These are phyloP conservation scores for Protobothrops flavoviridis DNA, from an alignment of 2,113 vertebrate species.

Conservation along the genomic window DNA sequence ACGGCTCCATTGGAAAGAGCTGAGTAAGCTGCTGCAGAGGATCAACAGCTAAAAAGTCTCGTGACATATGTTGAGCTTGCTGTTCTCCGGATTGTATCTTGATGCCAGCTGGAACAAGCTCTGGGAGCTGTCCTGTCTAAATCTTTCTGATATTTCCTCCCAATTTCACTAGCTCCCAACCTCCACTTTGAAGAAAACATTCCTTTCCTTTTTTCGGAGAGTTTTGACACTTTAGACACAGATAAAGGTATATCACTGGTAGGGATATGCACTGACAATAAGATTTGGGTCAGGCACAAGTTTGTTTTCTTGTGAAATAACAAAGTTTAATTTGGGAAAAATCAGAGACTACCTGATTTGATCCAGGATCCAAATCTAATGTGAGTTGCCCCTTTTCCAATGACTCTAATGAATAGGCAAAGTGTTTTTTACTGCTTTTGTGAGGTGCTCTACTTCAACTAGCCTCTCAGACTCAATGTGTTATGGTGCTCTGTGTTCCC, in stretches of 20 bases:
- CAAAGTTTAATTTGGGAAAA: background rate
- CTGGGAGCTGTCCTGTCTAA: background rate
- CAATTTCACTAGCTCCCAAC: background rate
- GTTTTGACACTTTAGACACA: background rate
- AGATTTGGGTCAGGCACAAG: background rate
- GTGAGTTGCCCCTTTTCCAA: background rate
- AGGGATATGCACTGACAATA: background rate
- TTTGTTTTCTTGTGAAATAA: background rate
- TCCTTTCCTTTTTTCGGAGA: background rate
- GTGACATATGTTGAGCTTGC: background rate
- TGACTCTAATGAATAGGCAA: background rate
- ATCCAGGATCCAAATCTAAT: background rate
- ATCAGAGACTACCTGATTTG: background rate
- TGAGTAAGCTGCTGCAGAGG: conserved; percentile 36
- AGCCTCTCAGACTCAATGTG: background rate
- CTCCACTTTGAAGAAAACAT: background rate
- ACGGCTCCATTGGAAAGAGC: conserved; percentile 32
- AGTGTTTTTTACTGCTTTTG: background rate
- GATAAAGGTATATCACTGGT: background rate
- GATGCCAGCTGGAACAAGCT: background rate
- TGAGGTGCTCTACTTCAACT: background rate
- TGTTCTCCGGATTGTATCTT: background rate
- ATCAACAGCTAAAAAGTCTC: background rate
- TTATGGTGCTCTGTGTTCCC: background rate
- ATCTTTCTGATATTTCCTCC: background rate